phyloP scores from a whole-genome alignment of 2,888 invertebrate species.

The Scelioninae gen. 1 region DNA sequence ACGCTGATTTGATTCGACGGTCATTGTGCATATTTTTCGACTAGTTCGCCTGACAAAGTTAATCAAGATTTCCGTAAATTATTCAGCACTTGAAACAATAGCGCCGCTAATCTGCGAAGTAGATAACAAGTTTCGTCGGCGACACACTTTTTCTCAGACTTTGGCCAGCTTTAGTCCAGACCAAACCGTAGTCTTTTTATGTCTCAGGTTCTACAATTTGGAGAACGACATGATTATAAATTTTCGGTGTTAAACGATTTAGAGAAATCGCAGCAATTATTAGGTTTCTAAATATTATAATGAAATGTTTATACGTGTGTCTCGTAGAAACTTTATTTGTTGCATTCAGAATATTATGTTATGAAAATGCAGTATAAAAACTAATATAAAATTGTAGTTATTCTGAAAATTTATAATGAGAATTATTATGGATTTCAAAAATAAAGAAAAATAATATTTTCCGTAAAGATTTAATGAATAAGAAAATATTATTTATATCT shows the following conservation, averaged over 20 bases:
- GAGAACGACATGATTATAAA: neutral
- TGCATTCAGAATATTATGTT: constrained; percentile 9
- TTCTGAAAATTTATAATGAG: no score
- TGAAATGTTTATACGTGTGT: constrained; percentile 32
- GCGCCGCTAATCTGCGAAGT: neutral
- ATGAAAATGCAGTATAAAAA: neutral
- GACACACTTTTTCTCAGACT: neutral
- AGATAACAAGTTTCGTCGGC: constrained; percentile 3
- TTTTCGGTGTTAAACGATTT: constrained; percentile 23
- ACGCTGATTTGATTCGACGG: constrained; percentile 74
- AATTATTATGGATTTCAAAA: no score
- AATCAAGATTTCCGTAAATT: constrained; percentile 19
- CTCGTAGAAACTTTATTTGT: constrained; percentile 45
- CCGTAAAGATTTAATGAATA: no score
- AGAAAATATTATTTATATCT: no score
- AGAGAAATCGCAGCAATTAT: neutral
- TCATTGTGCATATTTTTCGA: constrained; percentile 16
- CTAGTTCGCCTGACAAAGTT: constrained; percentile 72
- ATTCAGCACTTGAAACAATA: constrained; percentile 22
- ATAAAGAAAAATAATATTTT: no score
- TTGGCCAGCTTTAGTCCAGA: neutral
- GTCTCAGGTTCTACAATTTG: no score
- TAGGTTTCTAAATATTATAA: neutral
- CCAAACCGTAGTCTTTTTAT: neutral
- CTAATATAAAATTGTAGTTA: neutral